Base-by-base conservation (phyloP, 2,797 vertebrate genomes). In the Pseudomugil gertrudae region DNA sequence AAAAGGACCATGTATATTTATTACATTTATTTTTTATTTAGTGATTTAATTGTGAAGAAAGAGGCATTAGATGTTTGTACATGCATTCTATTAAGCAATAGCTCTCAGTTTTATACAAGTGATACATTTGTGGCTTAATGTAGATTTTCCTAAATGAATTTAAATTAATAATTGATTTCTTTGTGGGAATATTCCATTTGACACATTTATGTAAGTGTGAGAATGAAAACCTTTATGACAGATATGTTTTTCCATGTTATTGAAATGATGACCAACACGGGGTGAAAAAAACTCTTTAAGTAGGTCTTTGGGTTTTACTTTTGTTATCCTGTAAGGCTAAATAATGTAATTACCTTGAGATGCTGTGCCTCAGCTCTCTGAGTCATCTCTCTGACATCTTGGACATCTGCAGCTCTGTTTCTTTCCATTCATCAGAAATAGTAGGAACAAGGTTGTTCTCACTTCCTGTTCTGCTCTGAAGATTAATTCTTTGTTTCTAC, bases 391-490 rank as follows among this genome's bases (percentile, higher is more conserved):
- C 3, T 68, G 66, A 76, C 59, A 57, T 76, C 55, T 35, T 63
- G 24, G 40, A 72, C 40, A 10, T 51, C 59, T 64, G 57, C 74
- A 38, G 38, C 48, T 19, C 30, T 64, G 35, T 40, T 72, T 79
- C 63, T 72, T 74, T 73, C 77, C 76, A 77, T 81, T 84, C 69
- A 83, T 78, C 69, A 59, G 27, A 74, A 81, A 78, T 79, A 79
- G 77, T 43, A 73, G 45, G 29, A 48, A 48, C 6, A 43, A 29
- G 60, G 72, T 66, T 67, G 67, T 50, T 51, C 69, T 85, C 75
- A 89, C 83, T 89, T 89, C 84, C 89, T 87, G 76, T 82, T 53
- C 74, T 66, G 45, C 10, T 71, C 54, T 63, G 48, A 72, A 29
- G 17, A 66, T 84, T 85, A 85, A 87, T 86, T 69, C 78, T 87